A percentile compares a stretch with the other conserved stretches of the same genome.
phyloP scores from a whole-genome alignment of 2,888 invertebrate species.

The Globia sparganii region DNA sequence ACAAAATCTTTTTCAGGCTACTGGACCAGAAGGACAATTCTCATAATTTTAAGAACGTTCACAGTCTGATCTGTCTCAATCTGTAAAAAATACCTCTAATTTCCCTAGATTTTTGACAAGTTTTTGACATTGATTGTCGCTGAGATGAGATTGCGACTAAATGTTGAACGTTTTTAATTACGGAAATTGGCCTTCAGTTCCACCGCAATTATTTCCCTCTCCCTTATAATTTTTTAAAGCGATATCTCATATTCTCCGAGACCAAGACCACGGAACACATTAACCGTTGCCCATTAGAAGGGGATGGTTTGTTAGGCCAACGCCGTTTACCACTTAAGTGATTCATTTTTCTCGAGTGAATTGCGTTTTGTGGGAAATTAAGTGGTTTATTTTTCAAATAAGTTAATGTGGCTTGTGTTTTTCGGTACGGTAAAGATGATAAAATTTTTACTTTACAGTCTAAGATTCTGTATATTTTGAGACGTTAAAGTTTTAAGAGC shows the following conservation, averaged over 20 bases:
- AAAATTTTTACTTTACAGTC: not conserved
- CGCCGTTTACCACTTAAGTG: slow-evolving; percentile 46
- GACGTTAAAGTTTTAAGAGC: too few species aligned
- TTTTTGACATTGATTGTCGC: not conserved
- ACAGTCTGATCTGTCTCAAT: not conserved
- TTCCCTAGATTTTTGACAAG: not conserved
- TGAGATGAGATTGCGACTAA: not conserved
- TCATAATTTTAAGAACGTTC: not conserved
- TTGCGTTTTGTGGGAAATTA: slow-evolving; percentile 50
- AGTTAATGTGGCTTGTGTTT: slow-evolving; percentile 12
- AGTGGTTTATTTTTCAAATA: slow-evolving; percentile 14
- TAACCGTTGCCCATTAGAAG: slow-evolving; percentile 49
- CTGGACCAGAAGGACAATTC: not conserved
- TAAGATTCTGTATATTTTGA: not conserved
- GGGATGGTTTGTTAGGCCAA: slow-evolving; percentile 49
- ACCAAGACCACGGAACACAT: slow-evolving; percentile 36
- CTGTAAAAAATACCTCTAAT: not conserved
- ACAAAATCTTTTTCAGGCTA: too few species aligned
- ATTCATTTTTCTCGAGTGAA: slow-evolving; percentile 59
- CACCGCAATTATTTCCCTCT: not conserved
- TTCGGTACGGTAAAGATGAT: not conserved
- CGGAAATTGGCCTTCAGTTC: not conserved
- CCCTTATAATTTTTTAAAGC: slow-evolving; percentile 1
- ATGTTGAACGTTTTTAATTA: not conserved
- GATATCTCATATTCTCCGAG: slow-evolving; percentile 36